phyloP scores from a whole-genome alignment of 2,888 invertebrate species.

The Hyposoter didymator region DNA sequence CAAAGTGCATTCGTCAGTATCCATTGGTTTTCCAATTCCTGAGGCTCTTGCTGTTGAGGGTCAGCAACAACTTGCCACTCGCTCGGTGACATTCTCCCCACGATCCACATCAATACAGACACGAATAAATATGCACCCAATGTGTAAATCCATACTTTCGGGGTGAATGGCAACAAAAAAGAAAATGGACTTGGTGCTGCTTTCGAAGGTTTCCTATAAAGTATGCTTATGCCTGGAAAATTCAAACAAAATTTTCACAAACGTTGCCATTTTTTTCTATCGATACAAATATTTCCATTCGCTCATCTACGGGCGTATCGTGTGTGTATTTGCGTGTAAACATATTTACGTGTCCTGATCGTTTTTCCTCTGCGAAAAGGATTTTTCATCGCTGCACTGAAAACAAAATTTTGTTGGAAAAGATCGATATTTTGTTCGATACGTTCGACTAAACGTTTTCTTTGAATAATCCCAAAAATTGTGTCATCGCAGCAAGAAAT shows the following conservation, averaged over 20 bases:
- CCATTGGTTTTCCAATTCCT: slow-evolving; percentile 94
- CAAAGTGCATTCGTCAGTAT: slow-evolving; percentile 94
- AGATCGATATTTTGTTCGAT: too few species aligned
- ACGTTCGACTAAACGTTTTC: too few species aligned
- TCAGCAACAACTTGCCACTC: slow-evolving; percentile 97
- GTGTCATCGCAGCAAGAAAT: too few species aligned
- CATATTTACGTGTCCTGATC: too few species aligned
- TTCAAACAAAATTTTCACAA: neutral
- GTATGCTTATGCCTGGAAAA: slow-evolving; percentile 91
- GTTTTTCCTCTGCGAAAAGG: too few species aligned
- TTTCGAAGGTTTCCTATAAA: slow-evolving; percentile 94
- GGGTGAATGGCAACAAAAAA: slow-evolving; percentile 95
- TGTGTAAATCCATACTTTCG: slow-evolving; percentile 94
- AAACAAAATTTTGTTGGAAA: too few species aligned
- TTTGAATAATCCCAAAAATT: too few species aligned
- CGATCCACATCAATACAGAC: slow-evolving; percentile 91
- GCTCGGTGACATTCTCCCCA: slow-evolving; percentile 93
- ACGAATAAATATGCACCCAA: slow-evolving; percentile 93
- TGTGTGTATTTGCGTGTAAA: too few species aligned
- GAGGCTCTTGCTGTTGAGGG: slow-evolving; percentile 94
- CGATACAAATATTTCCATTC: too few species aligned
- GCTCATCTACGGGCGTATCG: too few species aligned
- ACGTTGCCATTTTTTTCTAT: too few species aligned
- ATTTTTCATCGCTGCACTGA: too few species aligned
- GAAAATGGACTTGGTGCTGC: slow-evolving; percentile 95